These are phyloP conservation scores for Ectemnius continuus DNA, from an alignment of 2,888 invertebrate species.

Conservation along the genomic window DNA sequence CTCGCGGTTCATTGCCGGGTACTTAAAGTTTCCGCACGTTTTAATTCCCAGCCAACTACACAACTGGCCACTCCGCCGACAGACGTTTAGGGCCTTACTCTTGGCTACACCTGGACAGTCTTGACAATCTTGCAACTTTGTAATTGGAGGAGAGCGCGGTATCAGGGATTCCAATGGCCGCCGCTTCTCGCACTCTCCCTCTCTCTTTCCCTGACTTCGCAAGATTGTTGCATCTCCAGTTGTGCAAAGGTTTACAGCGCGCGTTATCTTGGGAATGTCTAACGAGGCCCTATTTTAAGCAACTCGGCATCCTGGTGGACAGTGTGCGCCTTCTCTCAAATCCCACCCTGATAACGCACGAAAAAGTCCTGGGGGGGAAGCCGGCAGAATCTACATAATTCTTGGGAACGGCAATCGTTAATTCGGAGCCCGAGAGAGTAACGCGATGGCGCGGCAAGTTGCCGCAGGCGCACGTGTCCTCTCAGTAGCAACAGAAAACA, in stretches of 20 bases:
- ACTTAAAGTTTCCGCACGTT: conserved; percentile 56
- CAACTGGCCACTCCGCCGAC: conserved; percentile 1
- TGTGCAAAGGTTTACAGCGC: conserved; percentile 1
- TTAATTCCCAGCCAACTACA: conserved; percentile 38
- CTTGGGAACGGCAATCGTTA: too few species aligned
- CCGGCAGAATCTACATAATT: too few species aligned
- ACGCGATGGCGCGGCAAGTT: neutral
- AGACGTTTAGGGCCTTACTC: neutral
- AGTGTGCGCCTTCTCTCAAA: too few species aligned
- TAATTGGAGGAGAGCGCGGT: conserved; percentile 27
- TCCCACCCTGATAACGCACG: too few species aligned
- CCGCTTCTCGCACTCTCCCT: too few species aligned
- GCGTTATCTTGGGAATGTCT: conserved; percentile 15
- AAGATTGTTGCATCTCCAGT: conserved; percentile 13
- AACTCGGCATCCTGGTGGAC: neutral
- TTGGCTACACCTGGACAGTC: too few species aligned
- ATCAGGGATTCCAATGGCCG: conserved; percentile 20
- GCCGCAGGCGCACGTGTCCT: too few species aligned
- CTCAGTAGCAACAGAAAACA: too few species aligned
- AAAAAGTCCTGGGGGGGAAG: too few species aligned
- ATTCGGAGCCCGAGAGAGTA: neutral
- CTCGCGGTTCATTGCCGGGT: conserved; percentile 7
- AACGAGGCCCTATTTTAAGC: conserved; percentile 9
- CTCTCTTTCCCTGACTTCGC: neutral
- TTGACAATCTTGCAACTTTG: conserved; percentile 35